Evolutionary conservation across 2,888 invertebrate species (phyloP).

Genomic region (Autographa gamma): DNA sequence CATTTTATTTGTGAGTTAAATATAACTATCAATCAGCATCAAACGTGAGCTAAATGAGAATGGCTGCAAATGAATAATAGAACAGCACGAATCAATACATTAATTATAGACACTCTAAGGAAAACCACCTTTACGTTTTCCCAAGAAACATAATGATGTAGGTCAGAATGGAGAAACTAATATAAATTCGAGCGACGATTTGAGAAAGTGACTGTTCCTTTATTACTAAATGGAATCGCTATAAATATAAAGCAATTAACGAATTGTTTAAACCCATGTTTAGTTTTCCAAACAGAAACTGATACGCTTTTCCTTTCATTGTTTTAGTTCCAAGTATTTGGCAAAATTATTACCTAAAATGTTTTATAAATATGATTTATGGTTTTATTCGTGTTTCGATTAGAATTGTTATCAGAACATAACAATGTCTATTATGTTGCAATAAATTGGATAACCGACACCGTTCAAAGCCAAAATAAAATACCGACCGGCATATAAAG

Average conservation of each 20-base stretch:
- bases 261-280: not conserved
- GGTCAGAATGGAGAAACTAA: not conserved
- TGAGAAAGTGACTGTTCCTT: not conserved
- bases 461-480: too few species aligned
- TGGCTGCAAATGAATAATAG: slow-evolving; percentile 27
- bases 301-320: not conserved
- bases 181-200: not conserved
- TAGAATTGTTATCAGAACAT: too few species aligned
- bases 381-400: too few species aligned
- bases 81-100: slow-evolving; percentile 21
- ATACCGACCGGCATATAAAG: not conserved
- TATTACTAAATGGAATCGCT: not conserved
- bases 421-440: too few species aligned
- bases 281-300: not conserved
- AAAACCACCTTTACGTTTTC: not conserved
- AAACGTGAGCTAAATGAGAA: slow-evolving; percentile 10
- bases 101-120: slow-evolving; percentile 8
- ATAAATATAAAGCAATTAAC: not conserved
- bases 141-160: not conserved
- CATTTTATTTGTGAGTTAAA: slow-evolving; percentile 27
- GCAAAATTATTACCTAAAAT: too few species aligned
- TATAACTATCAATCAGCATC: slow-evolving; percentile 33
- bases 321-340: not conserved
- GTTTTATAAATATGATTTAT: too few species aligned
- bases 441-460: too few species aligned